A percentile compares a stretch with the other conserved stretches of the same genome.
Conservation (phyloP, 1,140 invertebrate species). For the Tetragnatha versicolor region DNA sequence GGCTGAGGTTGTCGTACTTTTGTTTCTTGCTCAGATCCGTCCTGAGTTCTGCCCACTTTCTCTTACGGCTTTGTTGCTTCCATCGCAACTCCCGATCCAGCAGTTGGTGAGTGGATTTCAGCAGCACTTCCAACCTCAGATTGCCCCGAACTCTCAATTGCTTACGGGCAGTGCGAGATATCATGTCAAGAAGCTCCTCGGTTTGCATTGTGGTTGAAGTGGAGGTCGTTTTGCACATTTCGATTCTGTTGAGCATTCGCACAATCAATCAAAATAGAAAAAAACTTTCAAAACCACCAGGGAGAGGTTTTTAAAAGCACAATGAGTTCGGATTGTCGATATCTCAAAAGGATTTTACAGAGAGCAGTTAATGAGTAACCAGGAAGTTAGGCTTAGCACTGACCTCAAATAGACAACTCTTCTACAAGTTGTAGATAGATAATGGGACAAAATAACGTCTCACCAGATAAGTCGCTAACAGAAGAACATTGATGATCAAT, state of each 20-base stretch:
- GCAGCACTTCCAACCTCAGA: slow-evolving; percentile 32
- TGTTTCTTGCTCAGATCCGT: slow-evolving; percentile 3
- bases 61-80: slow-evolving; percentile 43
- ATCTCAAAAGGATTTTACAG: too few relatives aligned
- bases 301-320: too few relatives aligned
- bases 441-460: too few relatives aligned
- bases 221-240: slow-evolving; percentile 46
- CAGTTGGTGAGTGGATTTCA: slow-evolving; percentile 33
- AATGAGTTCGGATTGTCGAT: too few relatives aligned
- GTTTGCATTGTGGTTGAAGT: slow-evolving; percentile 36
- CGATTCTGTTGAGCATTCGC: not conserved
- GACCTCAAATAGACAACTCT: too few relatives aligned
- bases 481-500: too few relatives aligned
- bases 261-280: too few relatives aligned
- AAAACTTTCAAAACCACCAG: too few relatives aligned
- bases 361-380: too few relatives aligned
- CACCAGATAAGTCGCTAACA: too few relatives aligned
- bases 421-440: too few relatives aligned
- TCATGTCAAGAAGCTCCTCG: slow-evolving; percentile 47
- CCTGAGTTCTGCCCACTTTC: slow-evolving; percentile 48
- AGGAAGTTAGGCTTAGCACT: too few relatives aligned
- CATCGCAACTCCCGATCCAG: slow-evolving; percentile 31
- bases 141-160: slow-evolving; percentile 17
- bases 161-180: slow-evolving; percentile 28
- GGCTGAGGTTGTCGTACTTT: not conserved